phyloP scores from a whole-genome alignment of 1,140 invertebrate genomes.

The Uloborus diversus region DNA sequence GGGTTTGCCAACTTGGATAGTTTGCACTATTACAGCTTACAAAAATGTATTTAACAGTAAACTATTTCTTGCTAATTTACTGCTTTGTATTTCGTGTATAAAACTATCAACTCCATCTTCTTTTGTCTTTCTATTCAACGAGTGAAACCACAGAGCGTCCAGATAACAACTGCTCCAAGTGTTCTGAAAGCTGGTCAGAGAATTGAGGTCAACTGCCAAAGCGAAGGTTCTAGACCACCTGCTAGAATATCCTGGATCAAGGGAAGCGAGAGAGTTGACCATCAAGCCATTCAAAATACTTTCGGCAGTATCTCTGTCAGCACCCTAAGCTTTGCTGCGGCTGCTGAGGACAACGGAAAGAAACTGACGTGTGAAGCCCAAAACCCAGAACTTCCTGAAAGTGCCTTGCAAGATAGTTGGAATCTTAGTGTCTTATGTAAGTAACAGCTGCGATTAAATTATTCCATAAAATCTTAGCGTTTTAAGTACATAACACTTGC shows the following conservation, averaged over 20 bases:
- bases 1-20: too few relatives aligned
- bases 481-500: too few relatives aligned
- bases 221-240: constrained; percentile 62
- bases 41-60: too few relatives aligned
- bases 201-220: constrained; percentile 84
- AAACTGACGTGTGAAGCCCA: constrained; percentile 83
- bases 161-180: constrained; percentile 79
- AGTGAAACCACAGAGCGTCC: constrained; percentile 84
- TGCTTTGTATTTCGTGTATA: not conserved
- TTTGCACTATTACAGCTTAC: too few relatives aligned
- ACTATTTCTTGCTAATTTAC: too few relatives aligned
- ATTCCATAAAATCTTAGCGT: too few relatives aligned
- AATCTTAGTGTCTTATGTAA: constrained; percentile 58
- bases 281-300: constrained; percentile 70
- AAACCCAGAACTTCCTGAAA: constrained; percentile 70
- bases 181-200: constrained; percentile 80
- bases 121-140: constrained; percentile 59
- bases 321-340: constrained; percentile 66
- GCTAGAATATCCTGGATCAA: constrained; percentile 44
- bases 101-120: not conserved
- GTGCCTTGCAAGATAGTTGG: constrained; percentile 57
- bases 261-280: constrained; percentile 26
- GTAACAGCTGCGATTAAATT: too few relatives aligned
- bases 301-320: constrained; percentile 57
- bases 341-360: constrained; percentile 82